A percentile compares a stretch with the other conserved stretches of the same genome.
These are phyloP conservation scores for Halictus ligatus DNA, from an alignment of 2,888 invertebrate species.

Conservation along the genomic window DNA sequence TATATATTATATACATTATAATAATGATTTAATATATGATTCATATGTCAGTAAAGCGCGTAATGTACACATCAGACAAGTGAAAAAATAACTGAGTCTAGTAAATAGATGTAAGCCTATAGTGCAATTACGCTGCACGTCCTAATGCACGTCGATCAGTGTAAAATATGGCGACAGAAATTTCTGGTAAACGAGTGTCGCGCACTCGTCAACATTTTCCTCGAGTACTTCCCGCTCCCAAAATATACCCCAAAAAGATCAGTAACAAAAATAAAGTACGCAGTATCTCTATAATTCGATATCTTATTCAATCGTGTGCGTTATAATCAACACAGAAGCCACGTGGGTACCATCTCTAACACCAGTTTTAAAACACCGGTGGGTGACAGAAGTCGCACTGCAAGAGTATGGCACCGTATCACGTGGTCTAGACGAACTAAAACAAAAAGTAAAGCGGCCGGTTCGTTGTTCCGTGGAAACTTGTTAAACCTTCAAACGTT, in stretches of 20 bases:
- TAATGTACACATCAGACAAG: neutral
- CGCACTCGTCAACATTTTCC: neutral
- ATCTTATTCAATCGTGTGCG: neutral
- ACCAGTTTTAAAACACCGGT: conserved; percentile 6
- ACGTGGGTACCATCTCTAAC: neutral
- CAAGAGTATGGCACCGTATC: neutral
- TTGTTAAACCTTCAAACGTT: conserved; percentile 9
- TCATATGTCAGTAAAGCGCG: neutral
- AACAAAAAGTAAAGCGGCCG: neutral
- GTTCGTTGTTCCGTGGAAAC: neutral
- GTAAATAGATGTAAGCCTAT: neutral
- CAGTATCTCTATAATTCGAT: neutral
- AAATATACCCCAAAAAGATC: neutral
- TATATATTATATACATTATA: too few relatives aligned
- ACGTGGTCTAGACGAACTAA: neutral
- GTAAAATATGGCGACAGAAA: neutral
- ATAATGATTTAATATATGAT: too few relatives aligned
- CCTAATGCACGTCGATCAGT: neutral
- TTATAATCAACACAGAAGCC: neutral
- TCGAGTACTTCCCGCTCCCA: neutral
- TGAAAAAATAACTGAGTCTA: neutral
- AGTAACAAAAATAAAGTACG: neutral
- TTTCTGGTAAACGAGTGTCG: neutral
- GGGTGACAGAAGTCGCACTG: neutral
- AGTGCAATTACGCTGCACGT: neutral